Evolutionary conservation across 2,113 vertebrate species (phyloP).

Genomic region (Falco punctatus): DNA sequence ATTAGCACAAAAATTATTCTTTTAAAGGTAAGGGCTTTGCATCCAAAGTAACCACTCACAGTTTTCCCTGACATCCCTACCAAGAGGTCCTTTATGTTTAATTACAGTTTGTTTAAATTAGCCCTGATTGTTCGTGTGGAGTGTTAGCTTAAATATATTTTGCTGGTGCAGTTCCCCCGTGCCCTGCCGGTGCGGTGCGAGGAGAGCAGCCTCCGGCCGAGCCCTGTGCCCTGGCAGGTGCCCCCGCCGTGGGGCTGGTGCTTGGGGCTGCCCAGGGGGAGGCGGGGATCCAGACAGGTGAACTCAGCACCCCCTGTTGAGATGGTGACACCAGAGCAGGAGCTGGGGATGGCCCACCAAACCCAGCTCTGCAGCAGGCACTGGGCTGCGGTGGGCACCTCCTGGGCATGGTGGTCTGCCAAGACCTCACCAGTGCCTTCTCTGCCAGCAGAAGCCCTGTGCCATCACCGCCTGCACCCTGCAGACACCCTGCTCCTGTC

Average conservation of each 20-base stretch:
- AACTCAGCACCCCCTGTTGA: rapidly evolving
- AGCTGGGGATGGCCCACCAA: neutral
- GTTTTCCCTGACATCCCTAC: neutral
- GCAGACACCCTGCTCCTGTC: rapidly evolving
- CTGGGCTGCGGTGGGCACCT: neutral
- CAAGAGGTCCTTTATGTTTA: conserved; percentile 43
- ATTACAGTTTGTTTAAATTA: conserved; percentile 60
- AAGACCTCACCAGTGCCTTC: neutral
- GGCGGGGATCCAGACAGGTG: rapidly evolving
- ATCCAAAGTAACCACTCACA: conserved; percentile 12
- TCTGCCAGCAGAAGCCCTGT: neutral
- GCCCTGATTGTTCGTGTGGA: neutral
- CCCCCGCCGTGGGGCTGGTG: rapidly evolving
- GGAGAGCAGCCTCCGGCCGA: neutral
- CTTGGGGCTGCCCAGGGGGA: rapidly evolving
- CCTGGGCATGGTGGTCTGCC: rapidly evolving
- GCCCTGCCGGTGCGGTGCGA: neutral
- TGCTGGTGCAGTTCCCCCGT: neutral
- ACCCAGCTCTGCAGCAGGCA: neutral
- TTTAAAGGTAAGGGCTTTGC: neutral
- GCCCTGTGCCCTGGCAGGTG: neutral
- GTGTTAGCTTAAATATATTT: neutral
- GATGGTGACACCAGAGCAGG: neutral
- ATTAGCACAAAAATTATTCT: conserved; percentile 10
- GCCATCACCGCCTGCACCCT: neutral